Base-by-base conservation (phyloP, 2,113 vertebrate species). In the Tragulus kanchil region DNA sequence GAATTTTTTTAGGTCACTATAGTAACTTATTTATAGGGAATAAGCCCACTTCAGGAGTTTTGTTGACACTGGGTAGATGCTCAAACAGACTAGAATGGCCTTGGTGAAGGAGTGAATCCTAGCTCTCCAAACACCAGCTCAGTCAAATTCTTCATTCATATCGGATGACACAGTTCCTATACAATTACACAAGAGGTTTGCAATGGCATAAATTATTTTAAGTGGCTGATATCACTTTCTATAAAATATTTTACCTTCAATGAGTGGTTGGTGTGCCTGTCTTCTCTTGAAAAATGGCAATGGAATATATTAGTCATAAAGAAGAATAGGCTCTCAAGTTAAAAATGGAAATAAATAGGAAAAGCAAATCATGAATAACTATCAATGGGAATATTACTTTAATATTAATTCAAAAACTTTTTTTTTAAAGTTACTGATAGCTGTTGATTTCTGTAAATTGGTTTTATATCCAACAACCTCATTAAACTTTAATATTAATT, bases 131-230 rank as follows among this genome's bases (percentile, higher is more conserved):
- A 95, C 65, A 8, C 11, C 61, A 31, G 25, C 13, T 84, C 78
- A 52, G 52, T 61, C 69, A 84, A 78, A 78, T 89, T 95, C 82
- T 84, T 96, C 73, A 94, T 85, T 95, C 85, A 91, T 21, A 83
- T 56, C 85, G 54, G n/a, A 86, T 94, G 71, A n/a, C 50, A 78
- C n/a, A 78, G 21, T 9, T 96, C 59, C 48, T 50, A 48, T 79
- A 71, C 78, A 61, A 73, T 88, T 88, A n/a, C 56, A 86, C 14
- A 42, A 42, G 69, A 86, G 54, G 7, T 91, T 95, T 75, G 67
- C 71, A 89, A 89, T 48, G 19, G 79, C 61, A 86, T 93, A 93
- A 93, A 89, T 93, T 97, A 96, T 94, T 94, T 96, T 92, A 97
- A 97, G 86, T 92, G 77, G 56, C 69, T 87, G 69, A 89, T 94